Conservation (phyloP, 2,888 invertebrate species). For the Apeira syringaria region DNA sequence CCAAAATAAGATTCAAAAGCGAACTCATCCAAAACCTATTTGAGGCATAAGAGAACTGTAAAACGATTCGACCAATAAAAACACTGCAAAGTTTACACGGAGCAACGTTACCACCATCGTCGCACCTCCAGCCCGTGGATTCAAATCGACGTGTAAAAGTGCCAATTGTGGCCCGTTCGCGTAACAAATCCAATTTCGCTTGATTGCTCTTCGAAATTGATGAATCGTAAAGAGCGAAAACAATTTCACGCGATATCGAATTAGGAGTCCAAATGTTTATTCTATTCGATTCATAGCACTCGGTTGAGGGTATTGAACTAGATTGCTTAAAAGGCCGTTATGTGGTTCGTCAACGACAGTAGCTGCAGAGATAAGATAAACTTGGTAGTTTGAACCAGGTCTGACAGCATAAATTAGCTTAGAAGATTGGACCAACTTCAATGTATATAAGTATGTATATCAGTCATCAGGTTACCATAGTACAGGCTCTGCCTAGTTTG, state of each 20-base stretch:
- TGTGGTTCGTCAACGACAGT: no score
- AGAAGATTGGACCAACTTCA: no score
- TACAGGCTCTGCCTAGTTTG: no score
- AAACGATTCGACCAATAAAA: constrained; percentile 26
- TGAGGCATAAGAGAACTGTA: constrained; percentile 16
- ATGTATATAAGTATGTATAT: no score
- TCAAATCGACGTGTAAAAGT: constrained; percentile 54
- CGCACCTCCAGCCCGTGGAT: constrained; percentile 42
- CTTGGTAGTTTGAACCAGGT: no score
- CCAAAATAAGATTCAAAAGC: neutral
- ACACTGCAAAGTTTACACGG: constrained; percentile 29
- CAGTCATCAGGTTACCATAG: no score
- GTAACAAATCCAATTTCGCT: constrained; percentile 55
- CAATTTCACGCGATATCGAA: constrained; percentile 51
- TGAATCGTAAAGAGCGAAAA: constrained; percentile 53
- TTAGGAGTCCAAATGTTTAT: constrained; percentile 33
- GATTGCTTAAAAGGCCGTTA: constrained; percentile 1
- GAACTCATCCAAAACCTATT: constrained; percentile 16
- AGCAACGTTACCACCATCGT: constrained; percentile 41
- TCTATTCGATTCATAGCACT: constrained; percentile 17
- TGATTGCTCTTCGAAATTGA: constrained; percentile 52
- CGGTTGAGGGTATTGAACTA: constrained; percentile 12
- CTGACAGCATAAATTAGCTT: no score
- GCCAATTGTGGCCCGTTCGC: constrained; percentile 53
- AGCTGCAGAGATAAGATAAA: no score